Conservation (phyloP, 2,113 vertebrate species). For the Neolamprologus sp. region DNA sequence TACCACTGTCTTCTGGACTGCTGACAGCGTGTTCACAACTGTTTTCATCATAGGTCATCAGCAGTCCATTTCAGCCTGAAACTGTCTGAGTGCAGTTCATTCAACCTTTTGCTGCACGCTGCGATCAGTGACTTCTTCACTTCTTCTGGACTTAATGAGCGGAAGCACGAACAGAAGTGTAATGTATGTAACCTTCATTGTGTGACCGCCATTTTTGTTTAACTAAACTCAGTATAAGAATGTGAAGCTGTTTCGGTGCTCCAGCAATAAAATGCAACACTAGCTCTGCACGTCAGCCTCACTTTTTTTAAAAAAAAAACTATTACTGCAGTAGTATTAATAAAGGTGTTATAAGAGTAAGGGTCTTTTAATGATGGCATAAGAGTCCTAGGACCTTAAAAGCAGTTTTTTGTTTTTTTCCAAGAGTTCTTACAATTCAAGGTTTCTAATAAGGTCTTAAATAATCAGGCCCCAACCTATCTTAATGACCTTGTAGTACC, state of each 20-base stretch:
- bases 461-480: background rate
- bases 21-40: background rate
- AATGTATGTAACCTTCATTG: background rate
- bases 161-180: background rate
- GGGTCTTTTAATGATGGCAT: background rate
- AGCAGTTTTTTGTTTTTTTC: background rate
- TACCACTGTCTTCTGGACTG: background rate
- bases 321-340: background rate
- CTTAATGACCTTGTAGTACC: background rate
- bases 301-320: rapidly evolving
- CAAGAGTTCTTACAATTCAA: background rate
- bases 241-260: background rate
- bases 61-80: background rate
- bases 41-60: background rate
- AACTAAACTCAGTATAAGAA: background rate
- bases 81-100: background rate
- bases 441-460: background rate
- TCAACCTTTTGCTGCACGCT: background rate
- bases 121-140: background rate
- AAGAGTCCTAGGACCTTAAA: background rate
- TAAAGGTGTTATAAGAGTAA: background rate
- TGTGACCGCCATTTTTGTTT: background rate
- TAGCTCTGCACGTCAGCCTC: background rate
- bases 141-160: background rate
- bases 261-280: background rate